phyloP scores from a whole-genome alignment of 2,888 invertebrate species.

The Theristus sp. region DNA sequence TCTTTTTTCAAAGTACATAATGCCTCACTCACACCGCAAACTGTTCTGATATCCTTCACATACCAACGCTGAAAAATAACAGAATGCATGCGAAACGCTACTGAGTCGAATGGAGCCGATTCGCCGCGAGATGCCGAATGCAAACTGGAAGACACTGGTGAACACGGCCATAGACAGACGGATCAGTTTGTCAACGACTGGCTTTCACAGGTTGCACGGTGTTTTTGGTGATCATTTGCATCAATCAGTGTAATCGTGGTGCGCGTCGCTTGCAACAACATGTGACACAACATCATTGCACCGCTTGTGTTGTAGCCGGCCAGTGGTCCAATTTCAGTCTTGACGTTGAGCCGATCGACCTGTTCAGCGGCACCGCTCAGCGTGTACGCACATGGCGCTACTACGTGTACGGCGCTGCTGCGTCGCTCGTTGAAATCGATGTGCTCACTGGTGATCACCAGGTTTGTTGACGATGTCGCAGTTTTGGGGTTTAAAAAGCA shows the following conservation, averaged over 20 bases:
- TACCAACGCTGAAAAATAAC: too few relatives aligned
- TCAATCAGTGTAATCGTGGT: too few relatives aligned
- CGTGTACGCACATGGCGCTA: constrained; percentile 59
- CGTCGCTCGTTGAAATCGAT: constrained; percentile 75
- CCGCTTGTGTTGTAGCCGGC: too few relatives aligned
- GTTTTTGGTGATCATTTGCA: too few relatives aligned
- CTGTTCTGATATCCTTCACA: background rate
- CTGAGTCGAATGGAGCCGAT: constrained; percentile 53
- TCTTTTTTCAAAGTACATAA: too few relatives aligned
- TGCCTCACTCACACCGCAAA: too few relatives aligned
- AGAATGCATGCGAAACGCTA: constrained; percentile 58
- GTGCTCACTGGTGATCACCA: constrained; percentile 81
- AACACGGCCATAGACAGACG: constrained; percentile 53
- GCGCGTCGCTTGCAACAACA: too few relatives aligned
- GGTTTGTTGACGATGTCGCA: constrained; percentile 27
- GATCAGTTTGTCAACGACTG: constrained; percentile 59
- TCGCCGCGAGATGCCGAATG: constrained; percentile 52
- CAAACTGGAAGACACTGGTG: constrained; percentile 67
- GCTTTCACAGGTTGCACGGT: constrained; percentile 42
- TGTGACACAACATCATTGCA: too few relatives aligned
- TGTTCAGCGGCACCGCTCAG: constrained; percentile 32
- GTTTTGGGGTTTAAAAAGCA: too few relatives aligned
- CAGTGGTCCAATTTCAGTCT: too few relatives aligned
- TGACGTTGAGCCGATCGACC: constrained; percentile 18
- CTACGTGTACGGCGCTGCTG: constrained; percentile 64